Evolutionary conservation across 2,113 vertebrate species (phyloP), one percentile per base, ranked within the genome.

Genomic region (Rostratula benghalensis): DNA sequence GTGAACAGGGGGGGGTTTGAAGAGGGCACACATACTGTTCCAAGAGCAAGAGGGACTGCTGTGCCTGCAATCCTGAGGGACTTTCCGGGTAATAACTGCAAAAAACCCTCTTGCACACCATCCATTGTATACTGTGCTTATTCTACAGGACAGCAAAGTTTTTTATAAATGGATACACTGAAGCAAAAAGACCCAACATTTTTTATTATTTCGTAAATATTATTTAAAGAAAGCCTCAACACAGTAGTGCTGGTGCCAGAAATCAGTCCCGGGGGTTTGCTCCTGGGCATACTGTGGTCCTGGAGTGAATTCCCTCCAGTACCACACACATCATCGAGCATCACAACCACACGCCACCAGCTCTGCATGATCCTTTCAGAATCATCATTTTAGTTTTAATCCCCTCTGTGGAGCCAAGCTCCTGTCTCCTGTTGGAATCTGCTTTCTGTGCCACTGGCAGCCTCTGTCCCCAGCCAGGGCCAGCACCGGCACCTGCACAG

Each of bases 401-500:
- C 30, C 15, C 19, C 48, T 8, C 60, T 50, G 53, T 53, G 78
- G 33, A 67, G 27, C 3, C 10, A n/a, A 61, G 28, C 30, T 46
- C 19, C 43, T 51, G 35, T 13, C 23, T 5, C 68, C 37, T 39
- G 48, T 50, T 54, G 70, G 22, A 57, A 64, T 0, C 0, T 23
- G 51, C 46, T 41, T 65, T 60, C n/a, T 6, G 17, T 13, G 1
- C 3, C 0, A 43, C 43, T 20, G 48, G 27, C 53, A 50, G 61
- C 45, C 35, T 17, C 50, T 31, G 71, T 7, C 43, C 9, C 1
- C 27, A 30, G 11, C 19, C 50, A 31, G 18, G 57, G 18, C 24
- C 11, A 1, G 39, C 37, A 14, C 57, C 1, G 19, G 5, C 31
- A 2, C 45, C 25, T 60, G 2, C 6, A 0, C 30, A n/a, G 17